phyloP scores from a whole-genome alignment of 2,113 vertebrate species.

The Capreolus pygargus region DNA sequence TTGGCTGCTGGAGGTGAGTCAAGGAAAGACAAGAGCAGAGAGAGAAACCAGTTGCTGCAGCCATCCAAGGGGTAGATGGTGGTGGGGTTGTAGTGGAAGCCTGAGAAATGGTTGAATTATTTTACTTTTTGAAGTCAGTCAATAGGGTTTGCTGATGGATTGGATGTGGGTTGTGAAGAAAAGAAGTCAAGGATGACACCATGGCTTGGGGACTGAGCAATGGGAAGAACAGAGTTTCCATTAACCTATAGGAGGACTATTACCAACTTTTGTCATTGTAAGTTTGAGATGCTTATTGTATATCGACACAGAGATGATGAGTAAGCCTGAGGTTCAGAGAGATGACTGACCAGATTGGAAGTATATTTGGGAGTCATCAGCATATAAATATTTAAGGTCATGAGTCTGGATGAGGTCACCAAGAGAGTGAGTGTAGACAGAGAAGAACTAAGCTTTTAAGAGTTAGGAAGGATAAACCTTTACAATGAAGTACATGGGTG shows the following conservation, averaged over 20 bases:
- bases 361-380: conserved; percentile 8
- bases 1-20: not conserved
- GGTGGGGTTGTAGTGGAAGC: not conserved
- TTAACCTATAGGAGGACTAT: not conserved
- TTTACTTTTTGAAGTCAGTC: conserved; percentile 8
- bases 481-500: not conserved
- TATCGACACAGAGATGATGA: conserved; percentile 16
- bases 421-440: not conserved
- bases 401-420: conserved; percentile 32
- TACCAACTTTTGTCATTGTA: not conserved
- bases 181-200: not conserved
- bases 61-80: not conserved
- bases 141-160: not conserved
- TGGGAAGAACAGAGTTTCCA: not conserved
- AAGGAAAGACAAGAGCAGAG: not conserved
- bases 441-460: not conserved
- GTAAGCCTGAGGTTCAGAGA: conserved; percentile 12
- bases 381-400: conserved; percentile 38
- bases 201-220: not conserved
- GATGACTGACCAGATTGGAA: conserved; percentile 23
- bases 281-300: not conserved
- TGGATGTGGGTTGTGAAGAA: not conserved
- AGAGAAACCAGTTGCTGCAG: not conserved
- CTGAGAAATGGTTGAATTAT: not conserved
- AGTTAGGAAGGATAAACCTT: conserved; percentile 26